A percentile compares a stretch with the other conserved stretches of the same genome.
These are phyloP conservation scores for Xenopus borealis DNA, from an alignment of 2,113 vertebrate genomes.

Conservation along the genomic window DNA sequence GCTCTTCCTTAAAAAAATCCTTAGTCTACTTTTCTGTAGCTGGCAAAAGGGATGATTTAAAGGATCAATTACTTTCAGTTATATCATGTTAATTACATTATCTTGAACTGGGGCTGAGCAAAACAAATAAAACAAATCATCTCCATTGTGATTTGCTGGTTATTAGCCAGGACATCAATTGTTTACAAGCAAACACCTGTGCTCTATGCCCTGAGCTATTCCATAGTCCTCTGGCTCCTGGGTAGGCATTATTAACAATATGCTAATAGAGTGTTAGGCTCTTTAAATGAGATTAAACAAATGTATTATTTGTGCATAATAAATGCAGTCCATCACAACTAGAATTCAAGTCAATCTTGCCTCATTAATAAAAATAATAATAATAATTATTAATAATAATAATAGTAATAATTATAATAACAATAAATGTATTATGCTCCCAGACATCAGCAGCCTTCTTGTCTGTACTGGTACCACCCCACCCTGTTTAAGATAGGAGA, in stretches of 20 bases:
- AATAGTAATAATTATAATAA: no score
- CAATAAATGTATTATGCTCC: no score
- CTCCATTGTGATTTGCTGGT: neutral
- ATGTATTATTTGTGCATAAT: neutral
- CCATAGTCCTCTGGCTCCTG: neutral
- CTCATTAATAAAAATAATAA: no score
- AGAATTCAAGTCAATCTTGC: no score
- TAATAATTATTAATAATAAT: no score
- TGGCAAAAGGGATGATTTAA: neutral
- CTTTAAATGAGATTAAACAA: neutral
- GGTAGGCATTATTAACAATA: neutral
- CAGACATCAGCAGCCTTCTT: no score
- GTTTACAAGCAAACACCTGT: neutral
- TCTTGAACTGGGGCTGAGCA: neutral
- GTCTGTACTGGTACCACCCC: no score
- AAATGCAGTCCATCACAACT: neutral
- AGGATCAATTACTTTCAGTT: neutral
- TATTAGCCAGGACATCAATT: conserved; percentile 1
- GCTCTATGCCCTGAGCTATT: conserved; percentile 4
- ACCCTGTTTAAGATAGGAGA: no score
- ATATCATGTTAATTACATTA: conserved; percentile 2
- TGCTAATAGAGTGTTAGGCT: neutral
- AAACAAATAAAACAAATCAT: neutral
- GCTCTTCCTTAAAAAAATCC: no score
- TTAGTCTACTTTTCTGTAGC: neutral